A percentile compares a stretch with the other conserved stretches of the same genome.
These are phyloP conservation scores for Deroptyus accipitrinus DNA, from an alignment of 2,113 vertebrate species.

Conservation along the genomic window DNA sequence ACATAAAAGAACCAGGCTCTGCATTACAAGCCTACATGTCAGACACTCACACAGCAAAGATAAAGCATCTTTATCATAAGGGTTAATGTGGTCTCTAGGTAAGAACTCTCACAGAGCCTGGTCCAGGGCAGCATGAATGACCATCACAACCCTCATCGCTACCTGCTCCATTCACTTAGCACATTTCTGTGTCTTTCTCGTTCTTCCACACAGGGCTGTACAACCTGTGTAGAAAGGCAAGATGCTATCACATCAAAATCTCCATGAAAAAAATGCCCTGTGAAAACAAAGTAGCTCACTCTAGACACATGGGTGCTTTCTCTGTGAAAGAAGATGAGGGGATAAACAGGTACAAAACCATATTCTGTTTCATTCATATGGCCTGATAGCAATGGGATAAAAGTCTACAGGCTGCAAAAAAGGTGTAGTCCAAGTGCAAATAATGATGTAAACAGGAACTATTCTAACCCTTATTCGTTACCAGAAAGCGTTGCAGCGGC, in stretches of 20 bases:
- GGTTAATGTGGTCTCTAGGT: neutral
- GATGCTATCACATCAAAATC: neutral
- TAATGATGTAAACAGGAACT: neutral
- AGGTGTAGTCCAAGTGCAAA: neutral
- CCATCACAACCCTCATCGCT: neutral
- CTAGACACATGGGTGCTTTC: neutral
- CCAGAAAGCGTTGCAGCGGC: neutral
- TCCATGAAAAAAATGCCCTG: neutral
- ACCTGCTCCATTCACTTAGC: neutral
- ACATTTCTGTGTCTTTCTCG: neutral
- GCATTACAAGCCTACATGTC: neutral
- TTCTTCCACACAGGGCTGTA: neutral
- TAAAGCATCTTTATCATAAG: neutral
- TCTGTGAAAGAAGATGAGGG: neutral
- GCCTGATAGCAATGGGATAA: neutral
- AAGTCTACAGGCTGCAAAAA: neutral
- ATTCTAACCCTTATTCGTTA: neutral
- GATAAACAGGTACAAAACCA: neutral
- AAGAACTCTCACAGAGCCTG: neutral
- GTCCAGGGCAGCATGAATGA: neutral
- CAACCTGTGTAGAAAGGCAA: neutral
- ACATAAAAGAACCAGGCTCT: neutral
- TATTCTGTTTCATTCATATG: neutral
- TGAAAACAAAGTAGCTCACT: neutral
- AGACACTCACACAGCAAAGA: neutral